A percentile compares a stretch with the other conserved stretches of the same genome.
Evolutionary conservation across 2,113 vertebrate genomes (phyloP).

Genomic region (Tetrax tetrax): DNA sequence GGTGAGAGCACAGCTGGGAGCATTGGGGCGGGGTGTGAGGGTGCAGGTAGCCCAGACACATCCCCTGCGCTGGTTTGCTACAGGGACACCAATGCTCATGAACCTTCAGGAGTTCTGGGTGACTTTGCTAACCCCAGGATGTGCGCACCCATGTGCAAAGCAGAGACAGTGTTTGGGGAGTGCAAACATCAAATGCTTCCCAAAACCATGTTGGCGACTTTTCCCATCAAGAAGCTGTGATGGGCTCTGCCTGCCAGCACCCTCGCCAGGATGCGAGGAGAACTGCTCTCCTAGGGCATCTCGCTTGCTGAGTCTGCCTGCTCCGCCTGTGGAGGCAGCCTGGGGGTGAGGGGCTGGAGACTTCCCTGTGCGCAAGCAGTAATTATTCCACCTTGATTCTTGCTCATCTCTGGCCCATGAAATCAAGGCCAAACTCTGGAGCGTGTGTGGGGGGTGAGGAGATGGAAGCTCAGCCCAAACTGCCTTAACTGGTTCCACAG

Average conservation of each 20-base stretch:
- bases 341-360: neutral
- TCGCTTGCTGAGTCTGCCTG: fast-evolving
- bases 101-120: neutral
- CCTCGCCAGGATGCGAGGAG: neutral
- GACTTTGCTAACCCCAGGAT: neutral
- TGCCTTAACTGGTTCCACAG: constrained; percentile 67
- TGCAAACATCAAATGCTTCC: neutral
- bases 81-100: neutral
- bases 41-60: neutral
- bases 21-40: neutral
- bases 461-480: constrained; percentile 46
- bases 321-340: neutral
- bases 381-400: constrained; percentile 54
- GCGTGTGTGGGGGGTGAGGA: neutral
- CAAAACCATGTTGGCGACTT: neutral
- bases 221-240: neutral
- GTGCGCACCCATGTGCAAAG: neutral
- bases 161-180: neutral
- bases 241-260: neutral
- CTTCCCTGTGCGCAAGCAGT: neutral
- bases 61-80: neutral
- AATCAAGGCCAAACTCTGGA: constrained; percentile 45
- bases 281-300: neutral
- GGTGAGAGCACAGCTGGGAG: neutral
- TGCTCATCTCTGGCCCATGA: constrained; percentile 45